phyloP scores from a whole-genome alignment of 2,888 invertebrate species.

The Eilema griseolum region DNA sequence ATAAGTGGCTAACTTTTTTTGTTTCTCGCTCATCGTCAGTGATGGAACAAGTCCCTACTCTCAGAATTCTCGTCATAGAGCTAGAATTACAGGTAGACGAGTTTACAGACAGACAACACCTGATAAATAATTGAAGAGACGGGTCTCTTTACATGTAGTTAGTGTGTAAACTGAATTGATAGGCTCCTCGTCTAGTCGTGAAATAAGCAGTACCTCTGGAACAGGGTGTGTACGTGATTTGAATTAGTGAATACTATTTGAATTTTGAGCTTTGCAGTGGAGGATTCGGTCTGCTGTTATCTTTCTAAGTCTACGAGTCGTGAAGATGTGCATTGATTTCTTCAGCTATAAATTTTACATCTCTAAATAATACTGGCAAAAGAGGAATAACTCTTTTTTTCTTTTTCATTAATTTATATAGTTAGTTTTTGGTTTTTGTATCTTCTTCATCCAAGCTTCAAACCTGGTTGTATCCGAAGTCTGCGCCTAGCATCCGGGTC shows the following conservation, averaged over 20 bases:
- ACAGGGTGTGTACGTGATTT: constrained; percentile 30
- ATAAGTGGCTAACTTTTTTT: too few species aligned
- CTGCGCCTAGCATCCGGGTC: too few species aligned
- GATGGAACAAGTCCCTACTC: background rate
- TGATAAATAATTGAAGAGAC: constrained; percentile 49
- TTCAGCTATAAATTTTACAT: too few species aligned
- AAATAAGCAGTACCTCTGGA: constrained; percentile 38
- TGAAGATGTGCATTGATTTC: too few species aligned
- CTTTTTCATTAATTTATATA: too few species aligned
- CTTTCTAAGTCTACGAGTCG: background rate
- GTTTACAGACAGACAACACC: constrained; percentile 5
- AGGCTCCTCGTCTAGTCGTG: constrained; percentile 32
- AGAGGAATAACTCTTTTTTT: too few species aligned
- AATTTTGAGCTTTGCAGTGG: background rate
- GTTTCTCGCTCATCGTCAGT: too few species aligned
- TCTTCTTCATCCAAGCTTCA: too few species aligned
- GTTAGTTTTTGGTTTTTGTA: too few species aligned
- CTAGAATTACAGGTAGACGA: background rate
- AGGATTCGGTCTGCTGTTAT: background rate
- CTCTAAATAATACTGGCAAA: too few species aligned
- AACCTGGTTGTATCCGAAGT: too few species aligned
- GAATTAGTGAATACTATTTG: background rate
- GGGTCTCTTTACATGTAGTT: constrained; percentile 31
- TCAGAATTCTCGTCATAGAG: background rate
- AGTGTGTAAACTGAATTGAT: constrained; percentile 57